Conservation (phyloP, 2,888 invertebrate genomes). For the Torymus auratus region DNA sequence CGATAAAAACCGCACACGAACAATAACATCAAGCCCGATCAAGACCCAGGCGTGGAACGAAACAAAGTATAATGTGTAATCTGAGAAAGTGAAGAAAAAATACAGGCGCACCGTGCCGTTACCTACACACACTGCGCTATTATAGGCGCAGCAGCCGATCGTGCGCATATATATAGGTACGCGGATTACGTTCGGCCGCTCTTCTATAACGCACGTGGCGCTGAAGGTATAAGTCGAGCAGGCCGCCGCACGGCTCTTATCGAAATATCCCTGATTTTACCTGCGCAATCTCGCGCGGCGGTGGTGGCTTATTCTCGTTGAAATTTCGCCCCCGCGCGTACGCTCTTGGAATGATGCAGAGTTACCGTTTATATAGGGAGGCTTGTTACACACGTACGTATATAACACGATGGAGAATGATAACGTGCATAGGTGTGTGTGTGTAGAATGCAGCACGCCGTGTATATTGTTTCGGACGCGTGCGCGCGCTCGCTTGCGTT, state of each 20-base stretch:
- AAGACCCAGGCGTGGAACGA: no score
- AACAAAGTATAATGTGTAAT: no score
- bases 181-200: no score
- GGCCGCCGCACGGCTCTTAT: slow-evolving; percentile 33
- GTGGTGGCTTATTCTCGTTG: slow-evolving; percentile 27
- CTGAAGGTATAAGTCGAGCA: background rate
- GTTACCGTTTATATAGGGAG: slow-evolving; percentile 20
- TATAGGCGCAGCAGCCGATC: no score
- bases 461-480: background rate
- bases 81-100: no score
- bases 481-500: background rate
- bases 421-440: background rate
- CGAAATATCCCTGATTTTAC: slow-evolving; percentile 56
- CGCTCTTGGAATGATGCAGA: slow-evolving; percentile 17
- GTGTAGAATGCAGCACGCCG: background rate
- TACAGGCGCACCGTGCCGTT: no score
- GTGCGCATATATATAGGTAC: no score
- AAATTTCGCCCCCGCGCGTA: background rate
- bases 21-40: no score
- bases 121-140: no score
- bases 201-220: background rate
- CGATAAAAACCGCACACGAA: no score
- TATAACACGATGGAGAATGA: no score
- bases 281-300: slow-evolving; percentile 2
- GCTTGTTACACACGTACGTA: no score